These are phyloP conservation scores for Aegithalos caudatus DNA, from an alignment of 2,113 vertebrate genomes.

Conservation along the genomic window DNA sequence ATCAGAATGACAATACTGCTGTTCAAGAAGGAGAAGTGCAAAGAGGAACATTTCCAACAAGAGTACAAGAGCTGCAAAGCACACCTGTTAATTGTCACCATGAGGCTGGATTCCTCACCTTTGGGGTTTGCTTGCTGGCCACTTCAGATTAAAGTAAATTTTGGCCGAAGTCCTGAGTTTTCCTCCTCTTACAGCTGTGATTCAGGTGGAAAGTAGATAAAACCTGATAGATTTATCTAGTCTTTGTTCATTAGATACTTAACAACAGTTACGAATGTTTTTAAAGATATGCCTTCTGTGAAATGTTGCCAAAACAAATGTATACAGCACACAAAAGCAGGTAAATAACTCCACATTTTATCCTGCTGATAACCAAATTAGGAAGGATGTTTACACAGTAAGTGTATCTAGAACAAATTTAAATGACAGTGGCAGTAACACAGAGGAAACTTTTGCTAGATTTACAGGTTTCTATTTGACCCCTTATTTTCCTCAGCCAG, in stretches of 20 bases:
- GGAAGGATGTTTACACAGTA: neutral
- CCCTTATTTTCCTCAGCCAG: neutral
- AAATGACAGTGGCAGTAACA: neutral
- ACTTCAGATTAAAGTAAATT: neutral
- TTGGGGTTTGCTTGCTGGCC: neutral
- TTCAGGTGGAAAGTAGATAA: neutral
- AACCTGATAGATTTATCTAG: neutral
- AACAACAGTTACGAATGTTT: neutral
- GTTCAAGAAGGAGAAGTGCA: neutral
- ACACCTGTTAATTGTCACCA: neutral
- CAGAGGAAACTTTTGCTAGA: neutral
- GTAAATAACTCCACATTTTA: neutral
- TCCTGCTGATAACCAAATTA: neutral
- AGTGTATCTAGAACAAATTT: neutral
- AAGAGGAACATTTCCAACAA: neutral
- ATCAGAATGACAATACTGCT: neutral
- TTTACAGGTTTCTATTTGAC: neutral
- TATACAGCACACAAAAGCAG: neutral
- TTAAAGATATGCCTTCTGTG: neutral
- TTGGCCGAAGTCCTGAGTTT: neutral
- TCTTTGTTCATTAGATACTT: neutral
- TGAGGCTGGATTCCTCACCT: neutral
- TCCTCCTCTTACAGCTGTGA: neutral
- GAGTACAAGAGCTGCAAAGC: neutral
- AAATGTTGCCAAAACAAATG: neutral